Evolutionary conservation across 2,797 vertebrate genomes (phyloP), one percentile per base, ranked within the genome.

Genomic region (Sandelia bainsii): DNA sequence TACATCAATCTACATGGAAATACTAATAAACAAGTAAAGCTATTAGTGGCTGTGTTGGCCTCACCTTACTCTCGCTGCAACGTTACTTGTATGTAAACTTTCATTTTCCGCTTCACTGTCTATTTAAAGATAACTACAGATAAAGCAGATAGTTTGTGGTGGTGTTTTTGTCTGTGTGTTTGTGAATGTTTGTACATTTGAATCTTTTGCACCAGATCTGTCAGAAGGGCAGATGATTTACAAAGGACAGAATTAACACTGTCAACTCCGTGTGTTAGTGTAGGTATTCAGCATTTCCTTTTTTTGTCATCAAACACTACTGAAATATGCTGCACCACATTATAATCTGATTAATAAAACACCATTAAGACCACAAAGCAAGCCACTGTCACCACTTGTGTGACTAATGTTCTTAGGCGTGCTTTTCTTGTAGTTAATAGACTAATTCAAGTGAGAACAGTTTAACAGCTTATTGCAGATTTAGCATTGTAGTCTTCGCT

Each of bases 401-500:
- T 68, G 71, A 75, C 54, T 53, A 75, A 82, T 75, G 40, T 46
- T 72, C 48, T 75, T 67, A 63, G 61, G 50, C 45, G 8, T 29
- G 46, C 39, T 77, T 74, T 37, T 51, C 63, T 73, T 65, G 20
- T 59, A 53, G 34, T 62, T 74, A 50, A 65, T 59, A 20, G 71
- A 75, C 56, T 51, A 76, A 59, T 48, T 54, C 46, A 60, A 42
- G 39, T 63, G 50, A 78, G n/a, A 68, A 66, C 12, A 17, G 3
- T 68, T 72, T 69, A 75, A 62, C 3, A 0, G 58, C 19, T 68
- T 60, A 70, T 63, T 63, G 37, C 48, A n/a, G 45, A 58, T 69
- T 65, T 51, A 29, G 48, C 52, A 69, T 53, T 75, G 27, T 49
- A 53, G 23, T 40, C 51, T 56, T 60, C 25, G 65, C 45, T 12